These are phyloP conservation scores for Desoria tigrina DNA, from an alignment of 2,888 invertebrate genomes.

Conservation along the genomic window DNA sequence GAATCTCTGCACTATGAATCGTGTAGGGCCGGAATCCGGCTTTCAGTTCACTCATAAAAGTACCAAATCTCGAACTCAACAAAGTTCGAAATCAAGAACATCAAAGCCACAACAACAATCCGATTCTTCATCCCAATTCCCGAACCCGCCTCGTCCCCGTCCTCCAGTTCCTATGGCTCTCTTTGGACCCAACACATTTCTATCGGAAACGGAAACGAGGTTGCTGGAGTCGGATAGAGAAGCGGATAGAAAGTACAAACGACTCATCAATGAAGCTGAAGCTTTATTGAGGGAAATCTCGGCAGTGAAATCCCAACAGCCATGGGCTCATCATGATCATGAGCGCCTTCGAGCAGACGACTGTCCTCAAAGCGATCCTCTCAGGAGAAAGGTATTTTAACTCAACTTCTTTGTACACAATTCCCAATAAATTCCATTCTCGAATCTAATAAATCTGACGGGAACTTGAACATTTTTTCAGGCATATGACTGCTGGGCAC, in stretches of 20 bases:
- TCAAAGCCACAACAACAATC: constrained; percentile 43
- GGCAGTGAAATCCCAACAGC: constrained; percentile 43
- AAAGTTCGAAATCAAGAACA: constrained; percentile 42
- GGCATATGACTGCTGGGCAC: constrained; percentile 54
- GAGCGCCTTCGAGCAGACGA: constrained; percentile 41
- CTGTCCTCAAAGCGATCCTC: constrained; percentile 54
- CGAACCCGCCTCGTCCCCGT: constrained; percentile 26
- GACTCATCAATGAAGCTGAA: constrained; percentile 50
- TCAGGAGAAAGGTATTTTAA: constrained; percentile 48
- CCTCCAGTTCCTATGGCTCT: constrained; percentile 43
- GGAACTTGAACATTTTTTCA: constrained; percentile 26
- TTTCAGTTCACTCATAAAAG: constrained; percentile 9
- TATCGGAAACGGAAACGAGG: constrained; percentile 52
- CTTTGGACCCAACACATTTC: constrained; percentile 46
- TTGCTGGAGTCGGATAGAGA: constrained; percentile 47
- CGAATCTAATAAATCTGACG: constrained; percentile 11
- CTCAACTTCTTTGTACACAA: neutral
- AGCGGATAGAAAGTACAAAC: constrained; percentile 49
- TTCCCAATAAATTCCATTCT: neutral
- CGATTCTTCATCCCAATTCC: constrained; percentile 27
- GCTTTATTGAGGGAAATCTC: constrained; percentile 51
- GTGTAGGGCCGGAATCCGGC: neutral
- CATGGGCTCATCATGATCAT: constrained; percentile 25
- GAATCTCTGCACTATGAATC: neutral
- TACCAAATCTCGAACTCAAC: constrained; percentile 12